Evolutionary conservation across 1,140 invertebrate genomes (phyloP).

Genomic region (Bombyx mandarina): DNA sequence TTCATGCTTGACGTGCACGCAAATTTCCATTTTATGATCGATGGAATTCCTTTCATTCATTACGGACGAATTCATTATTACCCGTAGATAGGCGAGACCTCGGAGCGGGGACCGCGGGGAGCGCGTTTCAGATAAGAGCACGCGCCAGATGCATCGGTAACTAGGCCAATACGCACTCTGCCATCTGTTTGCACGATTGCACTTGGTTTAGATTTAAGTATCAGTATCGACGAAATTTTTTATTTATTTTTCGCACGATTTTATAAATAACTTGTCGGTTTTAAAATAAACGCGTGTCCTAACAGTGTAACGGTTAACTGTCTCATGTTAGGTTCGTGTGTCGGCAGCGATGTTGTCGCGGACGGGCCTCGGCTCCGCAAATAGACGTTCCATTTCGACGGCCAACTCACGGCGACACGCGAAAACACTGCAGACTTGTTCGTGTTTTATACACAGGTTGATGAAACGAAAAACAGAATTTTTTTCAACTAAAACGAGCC

Average conservation of each 20-base stretch:
- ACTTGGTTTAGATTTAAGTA: slow-evolving; percentile 20
- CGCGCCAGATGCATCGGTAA: slow-evolving; percentile 50
- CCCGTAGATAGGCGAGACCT: background rate
- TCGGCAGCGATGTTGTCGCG: slow-evolving; percentile 58
- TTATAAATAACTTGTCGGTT: slow-evolving; percentile 7
- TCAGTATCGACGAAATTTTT: slow-evolving; percentile 3
- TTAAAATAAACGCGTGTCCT: slow-evolving; percentile 12
- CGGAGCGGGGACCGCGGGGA: slow-evolving; percentile 16
- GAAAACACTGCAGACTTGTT: slow-evolving; percentile 53
- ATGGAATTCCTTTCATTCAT: background rate
- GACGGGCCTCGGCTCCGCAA: slow-evolving; percentile 60
- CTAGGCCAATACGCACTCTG: slow-evolving; percentile 52
- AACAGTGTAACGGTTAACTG: slow-evolving; percentile 20
- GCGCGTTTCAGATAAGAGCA: slow-evolving; percentile 29
- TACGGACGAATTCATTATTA: background rate
- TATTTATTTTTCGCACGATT: slow-evolving; percentile 6
- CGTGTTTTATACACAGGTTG: slow-evolving; percentile 39
- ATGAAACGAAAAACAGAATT: slow-evolving; percentile 19
- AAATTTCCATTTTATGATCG: slow-evolving; percentile 19
- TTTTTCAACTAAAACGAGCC: slow-evolving; percentile 2
- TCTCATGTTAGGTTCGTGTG: slow-evolving; percentile 37
- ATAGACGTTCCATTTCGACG: slow-evolving; percentile 65
- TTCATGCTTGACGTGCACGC: slow-evolving; percentile 41
- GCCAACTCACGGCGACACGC: slow-evolving; percentile 52
- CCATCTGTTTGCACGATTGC: slow-evolving; percentile 40